phyloP scores from a whole-genome alignment of 2,113 vertebrate species.

The Anoura caudifer region DNA sequence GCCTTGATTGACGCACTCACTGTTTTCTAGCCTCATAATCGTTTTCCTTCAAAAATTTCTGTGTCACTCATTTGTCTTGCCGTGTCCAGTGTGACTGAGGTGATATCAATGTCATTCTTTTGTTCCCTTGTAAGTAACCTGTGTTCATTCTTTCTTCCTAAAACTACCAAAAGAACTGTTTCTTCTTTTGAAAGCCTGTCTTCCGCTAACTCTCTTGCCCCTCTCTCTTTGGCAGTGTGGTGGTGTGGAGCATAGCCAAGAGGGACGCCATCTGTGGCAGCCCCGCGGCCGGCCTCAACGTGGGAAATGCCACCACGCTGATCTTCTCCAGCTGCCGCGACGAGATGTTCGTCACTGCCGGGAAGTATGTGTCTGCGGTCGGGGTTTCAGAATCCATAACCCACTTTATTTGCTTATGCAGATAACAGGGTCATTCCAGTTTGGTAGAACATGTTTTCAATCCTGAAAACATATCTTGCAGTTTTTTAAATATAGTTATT shows the following conservation, averaged over 20 bases:
- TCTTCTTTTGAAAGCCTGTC: background rate
- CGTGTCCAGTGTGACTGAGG: background rate
- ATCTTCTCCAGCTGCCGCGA: conserved; percentile 83
- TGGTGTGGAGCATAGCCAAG: conserved; percentile 88
- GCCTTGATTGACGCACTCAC: background rate
- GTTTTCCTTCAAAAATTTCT: background rate
- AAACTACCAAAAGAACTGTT: background rate
- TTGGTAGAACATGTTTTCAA: background rate
- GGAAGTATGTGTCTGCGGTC: conserved; percentile 81
- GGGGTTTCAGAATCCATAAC: background rate
- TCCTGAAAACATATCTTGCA: background rate
- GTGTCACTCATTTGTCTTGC: background rate
- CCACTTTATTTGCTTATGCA: background rate
- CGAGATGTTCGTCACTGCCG: conserved; percentile 88
- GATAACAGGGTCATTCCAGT: background rate
- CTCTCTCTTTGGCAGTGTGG: conserved; percentile 80
- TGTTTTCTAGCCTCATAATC: background rate
- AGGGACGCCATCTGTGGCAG: conserved; percentile 88
- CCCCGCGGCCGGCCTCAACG: conserved; percentile 80
- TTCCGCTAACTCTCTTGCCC: background rate
- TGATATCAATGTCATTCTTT: background rate
- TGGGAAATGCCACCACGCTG: conserved; percentile 80
- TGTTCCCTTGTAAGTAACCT: background rate
- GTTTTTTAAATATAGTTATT: background rate
- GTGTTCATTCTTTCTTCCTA: background rate